phyloP scores from a whole-genome alignment of 2,113 vertebrate genomes.

The Scortum barcoo region DNA sequence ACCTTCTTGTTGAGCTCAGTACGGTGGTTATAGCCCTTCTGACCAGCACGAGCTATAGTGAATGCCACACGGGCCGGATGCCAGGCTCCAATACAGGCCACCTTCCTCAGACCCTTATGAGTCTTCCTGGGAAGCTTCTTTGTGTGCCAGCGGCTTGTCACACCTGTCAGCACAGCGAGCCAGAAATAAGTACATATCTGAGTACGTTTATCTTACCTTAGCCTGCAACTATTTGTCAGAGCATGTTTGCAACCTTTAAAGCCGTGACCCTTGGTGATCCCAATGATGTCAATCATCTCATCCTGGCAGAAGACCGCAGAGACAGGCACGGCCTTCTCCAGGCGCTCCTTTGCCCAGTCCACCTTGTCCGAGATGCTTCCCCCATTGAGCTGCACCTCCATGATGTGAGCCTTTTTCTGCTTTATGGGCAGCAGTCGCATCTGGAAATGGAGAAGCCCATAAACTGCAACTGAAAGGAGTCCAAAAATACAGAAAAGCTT shows the following conservation, averaged over 20 bases:
- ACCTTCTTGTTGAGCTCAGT: conserved; percentile 99
- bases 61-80: conserved; percentile 94
- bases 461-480: background rate
- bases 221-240: background rate
- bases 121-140: conserved; percentile 98
- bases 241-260: conserved; percentile 89
- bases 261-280: conserved; percentile 95
- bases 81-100: conserved; percentile 97
- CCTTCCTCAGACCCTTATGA: conserved; percentile 95
- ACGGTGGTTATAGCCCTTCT: conserved; percentile 97
- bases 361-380: conserved; percentile 93
- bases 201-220: background rate
- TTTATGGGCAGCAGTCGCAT: conserved; percentile 92
- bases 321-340: conserved; percentile 92
- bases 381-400: conserved; percentile 97
- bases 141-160: conserved; percentile 95
- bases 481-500: background rate
- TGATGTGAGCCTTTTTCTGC: conserved; percentile 96
- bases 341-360: conserved; percentile 94
- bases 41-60: conserved; percentile 93
- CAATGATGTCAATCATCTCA: conserved; percentile 97
- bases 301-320: conserved; percentile 90
- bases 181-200: background rate
- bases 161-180: conserved; percentile 81
- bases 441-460: conserved; percentile 70